These are phyloP conservation scores for Misgurnus mizolepis DNA, from an alignment of 2,113 vertebrate species.

Conservation along the genomic window DNA sequence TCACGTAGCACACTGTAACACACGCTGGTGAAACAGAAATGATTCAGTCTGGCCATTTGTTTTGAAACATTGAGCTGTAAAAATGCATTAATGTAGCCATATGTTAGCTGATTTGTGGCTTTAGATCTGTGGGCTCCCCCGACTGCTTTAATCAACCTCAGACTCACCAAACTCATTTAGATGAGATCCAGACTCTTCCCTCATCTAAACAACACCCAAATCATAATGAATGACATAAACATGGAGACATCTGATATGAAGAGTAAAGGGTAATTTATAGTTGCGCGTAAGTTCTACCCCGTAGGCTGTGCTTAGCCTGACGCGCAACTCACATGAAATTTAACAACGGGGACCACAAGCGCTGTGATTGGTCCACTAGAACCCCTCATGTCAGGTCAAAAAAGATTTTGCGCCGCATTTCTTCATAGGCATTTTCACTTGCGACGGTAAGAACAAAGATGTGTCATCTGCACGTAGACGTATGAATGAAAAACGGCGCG, in stretches of 20 bases:
- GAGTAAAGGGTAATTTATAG: no score
- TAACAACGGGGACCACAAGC: no score
- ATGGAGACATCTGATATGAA: background rate
- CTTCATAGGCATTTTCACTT: no score
- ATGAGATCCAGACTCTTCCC: constrained; percentile 61
- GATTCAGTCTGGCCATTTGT: constrained; percentile 23
- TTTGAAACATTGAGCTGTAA: constrained; percentile 29
- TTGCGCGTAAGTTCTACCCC: no score
- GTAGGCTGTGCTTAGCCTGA: no score
- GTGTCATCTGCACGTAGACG: no score
- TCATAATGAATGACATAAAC: constrained; percentile 67
- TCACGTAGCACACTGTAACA: background rate
- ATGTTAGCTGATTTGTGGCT: constrained; percentile 62
- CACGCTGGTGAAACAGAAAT: constrained; percentile 25
- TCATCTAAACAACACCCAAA: constrained; percentile 63
- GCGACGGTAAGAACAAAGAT: no score
- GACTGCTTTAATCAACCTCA: constrained; percentile 67
- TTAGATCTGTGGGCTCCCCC: constrained; percentile 61
- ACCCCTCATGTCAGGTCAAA: no score
- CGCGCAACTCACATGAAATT: no score
- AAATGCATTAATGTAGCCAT: constrained; percentile 57
- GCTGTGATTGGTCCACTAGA: no score
- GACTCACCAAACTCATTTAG: constrained; percentile 64
- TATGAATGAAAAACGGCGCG: no score
- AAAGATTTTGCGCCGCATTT: no score